phyloP scores from a whole-genome alignment of 2,888 invertebrate species.

The Amiota communis region DNA sequence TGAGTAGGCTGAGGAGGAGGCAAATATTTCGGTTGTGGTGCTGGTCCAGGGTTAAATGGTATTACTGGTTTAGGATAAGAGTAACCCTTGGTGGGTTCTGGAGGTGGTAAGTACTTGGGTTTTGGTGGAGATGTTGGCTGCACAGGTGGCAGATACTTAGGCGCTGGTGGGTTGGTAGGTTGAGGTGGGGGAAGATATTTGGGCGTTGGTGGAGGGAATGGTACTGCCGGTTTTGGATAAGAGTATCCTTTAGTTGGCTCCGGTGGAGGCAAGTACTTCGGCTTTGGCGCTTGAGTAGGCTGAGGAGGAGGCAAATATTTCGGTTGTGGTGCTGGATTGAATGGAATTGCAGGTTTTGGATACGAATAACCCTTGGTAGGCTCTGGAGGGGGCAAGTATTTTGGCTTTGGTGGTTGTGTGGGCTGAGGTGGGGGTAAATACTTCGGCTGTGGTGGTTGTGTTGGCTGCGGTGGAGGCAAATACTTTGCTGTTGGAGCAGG shows the following conservation, averaged over 20 bases:
- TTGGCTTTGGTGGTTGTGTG: constrained; percentile 39
- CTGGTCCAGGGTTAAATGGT: constrained; percentile 36
- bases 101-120: constrained; percentile 45
- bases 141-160: constrained; percentile 40
- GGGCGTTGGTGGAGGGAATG: constrained; percentile 42
- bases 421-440: constrained; percentile 39
- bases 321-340: constrained; percentile 43
- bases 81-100: constrained; percentile 42
- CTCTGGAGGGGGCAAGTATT: constrained; percentile 38
- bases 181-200: constrained; percentile 17
- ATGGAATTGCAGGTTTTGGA: constrained; percentile 50
- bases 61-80: constrained; percentile 47
- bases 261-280: constrained; percentile 43
- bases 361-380: constrained; percentile 54
- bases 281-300: constrained; percentile 34
- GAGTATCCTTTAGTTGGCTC: constrained; percentile 47
- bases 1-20: constrained; percentile 35
- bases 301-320: constrained; percentile 40
- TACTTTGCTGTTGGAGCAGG: constrained; percentile 40
- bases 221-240: constrained; percentile 52
- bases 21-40: constrained; percentile 38
- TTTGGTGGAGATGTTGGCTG: constrained; percentile 37
- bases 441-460: constrained; percentile 33
- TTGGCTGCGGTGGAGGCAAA: constrained; percentile 35
- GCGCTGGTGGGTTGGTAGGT: constrained; percentile 28